Conservation (phyloP, 2,797 vertebrate genomes). For the Yasuhikotakia modesta region DNA sequence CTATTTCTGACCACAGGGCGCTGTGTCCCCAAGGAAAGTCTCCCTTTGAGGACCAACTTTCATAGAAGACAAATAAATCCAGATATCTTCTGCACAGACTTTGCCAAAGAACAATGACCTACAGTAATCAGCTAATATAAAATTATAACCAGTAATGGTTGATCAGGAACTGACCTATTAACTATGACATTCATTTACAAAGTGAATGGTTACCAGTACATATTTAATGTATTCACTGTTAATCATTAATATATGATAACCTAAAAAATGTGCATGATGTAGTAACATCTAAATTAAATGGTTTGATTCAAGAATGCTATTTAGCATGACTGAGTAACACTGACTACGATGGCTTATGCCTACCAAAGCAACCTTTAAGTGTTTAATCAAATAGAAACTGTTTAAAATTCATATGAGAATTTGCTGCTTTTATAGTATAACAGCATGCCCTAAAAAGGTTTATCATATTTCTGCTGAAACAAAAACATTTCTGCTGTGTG, state of each 20-base stretch:
- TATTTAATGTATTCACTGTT: too few species aligned
- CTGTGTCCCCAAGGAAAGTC: slow-evolving; percentile 46
- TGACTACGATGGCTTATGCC: too few species aligned
- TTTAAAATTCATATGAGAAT: too few species aligned
- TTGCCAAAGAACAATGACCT: slow-evolving; percentile 28
- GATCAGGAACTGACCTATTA: slow-evolving; percentile 36
- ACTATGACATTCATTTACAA: neutral
- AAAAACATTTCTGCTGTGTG: too few species aligned
- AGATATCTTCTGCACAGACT: slow-evolving; percentile 23
- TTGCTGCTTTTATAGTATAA: too few species aligned
- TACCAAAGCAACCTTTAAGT: too few species aligned
- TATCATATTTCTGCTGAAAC: too few species aligned
- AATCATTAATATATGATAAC: neutral
- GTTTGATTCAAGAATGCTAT: neutral
- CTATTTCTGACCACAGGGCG: slow-evolving; percentile 58
- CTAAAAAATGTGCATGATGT: neutral
- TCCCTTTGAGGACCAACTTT: slow-evolving; percentile 24
- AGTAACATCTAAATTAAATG: neutral
- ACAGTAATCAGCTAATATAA: slow-evolving; percentile 38
- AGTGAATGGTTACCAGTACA: too few species aligned
- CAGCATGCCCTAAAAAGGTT: too few species aligned
- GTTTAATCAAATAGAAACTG: too few species aligned
- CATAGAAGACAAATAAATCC: slow-evolving; percentile 36
- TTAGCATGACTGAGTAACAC: neutral
- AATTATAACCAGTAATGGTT: slow-evolving; percentile 43